A percentile compares a stretch with the other conserved stretches of the same genome.
These are phyloP conservation scores for Macrosoma leucophasiata DNA, from an alignment of 2,888 invertebrate species.

Conservation along the genomic window DNA sequence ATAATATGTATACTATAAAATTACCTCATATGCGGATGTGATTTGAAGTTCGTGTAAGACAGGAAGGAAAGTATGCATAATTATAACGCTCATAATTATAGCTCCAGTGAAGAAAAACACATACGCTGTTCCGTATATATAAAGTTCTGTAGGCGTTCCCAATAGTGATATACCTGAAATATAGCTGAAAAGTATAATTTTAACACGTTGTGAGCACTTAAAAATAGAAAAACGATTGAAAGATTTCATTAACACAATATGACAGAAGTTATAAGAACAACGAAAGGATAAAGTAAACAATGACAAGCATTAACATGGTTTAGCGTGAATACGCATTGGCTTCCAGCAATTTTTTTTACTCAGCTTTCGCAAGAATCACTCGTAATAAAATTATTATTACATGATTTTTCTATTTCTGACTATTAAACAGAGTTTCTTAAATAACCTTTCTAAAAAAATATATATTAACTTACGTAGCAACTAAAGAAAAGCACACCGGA, in stretches of 20 bases:
- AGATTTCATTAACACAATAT: not conserved
- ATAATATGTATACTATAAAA: constrained; percentile 6
- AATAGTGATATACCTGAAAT: constrained; percentile 86
- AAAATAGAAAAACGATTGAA: not conserved
- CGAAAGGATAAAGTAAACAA: not conserved
- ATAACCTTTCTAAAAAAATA: too few relatives aligned
- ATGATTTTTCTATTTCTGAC: too few relatives aligned
- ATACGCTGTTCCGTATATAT: constrained; percentile 85
- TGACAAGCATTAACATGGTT: too few relatives aligned
- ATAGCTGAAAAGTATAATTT: constrained; percentile 60
- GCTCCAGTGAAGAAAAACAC: constrained; percentile 77
- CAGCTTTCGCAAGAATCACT: too few relatives aligned
- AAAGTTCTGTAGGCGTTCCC: constrained; percentile 86
- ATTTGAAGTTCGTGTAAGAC: constrained; percentile 82
- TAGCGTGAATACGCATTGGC: too few relatives aligned
- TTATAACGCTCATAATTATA: constrained; percentile 75
- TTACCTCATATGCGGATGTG: constrained; percentile 85
- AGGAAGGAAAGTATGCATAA: constrained; percentile 79
- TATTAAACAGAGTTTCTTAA: too few relatives aligned
- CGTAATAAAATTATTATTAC: too few relatives aligned
- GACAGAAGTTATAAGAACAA: not conserved
- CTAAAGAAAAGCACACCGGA: constrained; percentile 87
- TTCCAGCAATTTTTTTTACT: too few relatives aligned
- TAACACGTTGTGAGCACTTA: not conserved
- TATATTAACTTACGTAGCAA: constrained; percentile 79